Percentiles rank a stretch among this genome's conserved stretches.
phyloP scores from a whole-genome alignment of 1,140 invertebrate species.

The Muscidifurax raptorellus region DNA sequence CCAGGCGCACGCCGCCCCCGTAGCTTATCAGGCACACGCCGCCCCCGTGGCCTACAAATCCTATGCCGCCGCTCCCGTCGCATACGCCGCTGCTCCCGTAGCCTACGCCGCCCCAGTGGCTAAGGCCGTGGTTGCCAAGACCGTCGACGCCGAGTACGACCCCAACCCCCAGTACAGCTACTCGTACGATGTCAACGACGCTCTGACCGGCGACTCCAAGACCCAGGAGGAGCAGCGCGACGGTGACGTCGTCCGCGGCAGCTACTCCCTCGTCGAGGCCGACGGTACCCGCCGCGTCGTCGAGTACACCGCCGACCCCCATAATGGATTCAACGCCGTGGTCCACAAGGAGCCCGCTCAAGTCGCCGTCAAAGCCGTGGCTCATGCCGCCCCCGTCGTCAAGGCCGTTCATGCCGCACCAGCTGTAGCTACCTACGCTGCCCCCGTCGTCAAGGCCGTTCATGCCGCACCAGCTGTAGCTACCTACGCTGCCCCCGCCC shows the following conservation, averaged over 20 bases:
- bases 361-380: constrained; percentile 56
- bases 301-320: constrained; percentile 76
- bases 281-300: constrained; percentile 82
- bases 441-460: constrained; percentile 47
- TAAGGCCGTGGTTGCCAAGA: constrained; percentile 39
- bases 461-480: constrained; percentile 55
- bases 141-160: constrained; percentile 52
- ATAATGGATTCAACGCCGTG: constrained; percentile 78
- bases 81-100: constrained; percentile 53
- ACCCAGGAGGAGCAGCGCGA: constrained; percentile 76
- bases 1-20: background rate
- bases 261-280: constrained; percentile 79
- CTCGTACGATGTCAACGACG: constrained; percentile 75
- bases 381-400: constrained; percentile 52
- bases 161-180: constrained; percentile 72
- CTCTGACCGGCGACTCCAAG: constrained; percentile 75
- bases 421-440: constrained; percentile 57
- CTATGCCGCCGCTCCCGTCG: constrained; percentile 23
- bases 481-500: constrained; percentile 46
- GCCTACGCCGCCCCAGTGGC: constrained; percentile 27
- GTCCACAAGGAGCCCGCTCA: constrained; percentile 76
- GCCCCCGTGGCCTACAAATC: constrained; percentile 19
- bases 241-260: constrained; percentile 76
- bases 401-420: constrained; percentile 52
- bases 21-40: constrained; percentile 55